phyloP scores from a whole-genome alignment of 1,140 invertebrate genomes.

The Drosophila pseudoobscura region DNA sequence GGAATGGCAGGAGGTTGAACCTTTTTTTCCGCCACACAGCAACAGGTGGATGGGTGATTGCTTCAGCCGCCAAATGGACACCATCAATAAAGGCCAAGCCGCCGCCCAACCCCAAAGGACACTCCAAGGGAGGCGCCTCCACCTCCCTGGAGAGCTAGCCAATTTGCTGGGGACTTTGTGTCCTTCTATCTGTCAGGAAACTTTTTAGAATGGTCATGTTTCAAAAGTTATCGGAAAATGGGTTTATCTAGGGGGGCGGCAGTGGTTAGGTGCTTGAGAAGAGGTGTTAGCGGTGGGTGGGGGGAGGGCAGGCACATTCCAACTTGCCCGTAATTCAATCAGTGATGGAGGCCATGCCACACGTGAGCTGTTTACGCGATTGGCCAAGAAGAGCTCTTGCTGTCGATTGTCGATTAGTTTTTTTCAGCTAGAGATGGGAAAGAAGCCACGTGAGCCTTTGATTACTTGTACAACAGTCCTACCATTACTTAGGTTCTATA shows the following conservation, averaged over 20 bases:
- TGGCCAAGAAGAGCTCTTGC: slow-evolving; percentile 30
- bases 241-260: not conserved
- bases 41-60: slow-evolving; percentile 39
- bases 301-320: slow-evolving; percentile 2
- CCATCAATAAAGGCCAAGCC: slow-evolving; percentile 64
- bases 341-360: slow-evolving; percentile 62
- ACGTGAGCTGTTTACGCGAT: slow-evolving; percentile 71
- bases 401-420: slow-evolving; percentile 33
- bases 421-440: slow-evolving; percentile 6
- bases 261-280: not conserved
- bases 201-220: slow-evolving; percentile 62
- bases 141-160: slow-evolving; percentile 54
- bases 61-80: slow-evolving; percentile 35
- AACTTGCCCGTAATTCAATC: slow-evolving; percentile 74
- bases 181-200: slow-evolving; percentile 55
- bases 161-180: slow-evolving; percentile 65
- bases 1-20: no score
- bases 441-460: no score
- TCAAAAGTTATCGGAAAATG: slow-evolving; percentile 49
- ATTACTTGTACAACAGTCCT: no score
- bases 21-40: slow-evolving; percentile 12
- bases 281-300: slow-evolving; percentile 21
- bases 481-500: no score
- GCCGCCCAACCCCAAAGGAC: not conserved
- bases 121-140: slow-evolving; percentile 10